Conservation (phyloP, 1,140 invertebrate genomes). For the Epicauta chinensis region DNA sequence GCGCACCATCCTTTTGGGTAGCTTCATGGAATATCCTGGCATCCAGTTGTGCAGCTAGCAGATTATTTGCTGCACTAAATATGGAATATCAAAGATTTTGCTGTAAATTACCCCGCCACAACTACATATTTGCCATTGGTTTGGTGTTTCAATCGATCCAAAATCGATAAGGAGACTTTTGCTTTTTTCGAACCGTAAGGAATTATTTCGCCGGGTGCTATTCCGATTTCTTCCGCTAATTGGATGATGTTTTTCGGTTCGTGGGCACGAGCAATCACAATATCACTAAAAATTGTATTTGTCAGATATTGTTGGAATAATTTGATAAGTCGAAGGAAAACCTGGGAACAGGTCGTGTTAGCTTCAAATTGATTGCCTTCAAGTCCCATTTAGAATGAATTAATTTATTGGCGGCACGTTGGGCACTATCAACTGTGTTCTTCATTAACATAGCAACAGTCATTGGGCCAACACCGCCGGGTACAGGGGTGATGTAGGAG, state of each 20-base stretch:
- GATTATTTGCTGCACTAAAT: constrained; percentile 94
- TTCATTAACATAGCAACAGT: constrained; percentile 97
- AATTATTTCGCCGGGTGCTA: constrained; percentile 75
- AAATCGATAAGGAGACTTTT: constrained; percentile 81
- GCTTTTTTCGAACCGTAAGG: constrained; percentile 93
- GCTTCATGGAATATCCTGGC: constrained; percentile 95
- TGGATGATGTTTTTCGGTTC: constrained; percentile 75
- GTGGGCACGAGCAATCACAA: constrained; percentile 81
- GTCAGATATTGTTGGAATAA: background rate
- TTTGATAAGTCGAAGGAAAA: constrained; percentile 32
- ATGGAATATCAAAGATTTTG: constrained; percentile 94
- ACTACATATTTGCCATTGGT: constrained; percentile 89
- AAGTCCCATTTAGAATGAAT: constrained; percentile 59
- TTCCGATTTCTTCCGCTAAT: constrained; percentile 80
- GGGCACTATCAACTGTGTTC: constrained; percentile 86
- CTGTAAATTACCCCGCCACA: constrained; percentile 70
- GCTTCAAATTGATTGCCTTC: constrained; percentile 51
- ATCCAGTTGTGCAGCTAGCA: constrained; percentile 91
- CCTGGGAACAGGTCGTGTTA: constrained; percentile 65
- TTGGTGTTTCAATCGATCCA: constrained; percentile 66
- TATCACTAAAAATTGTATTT: constrained; percentile 60
- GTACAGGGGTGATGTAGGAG: constrained; percentile 91
- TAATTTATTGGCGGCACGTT: constrained; percentile 52
- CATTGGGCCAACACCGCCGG: constrained; percentile 97
- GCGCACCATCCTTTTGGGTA: constrained; percentile 76